Evolutionary conservation across 1,140 invertebrate species (phyloP).

Genomic region (Brachionus koreanus): DNA sequence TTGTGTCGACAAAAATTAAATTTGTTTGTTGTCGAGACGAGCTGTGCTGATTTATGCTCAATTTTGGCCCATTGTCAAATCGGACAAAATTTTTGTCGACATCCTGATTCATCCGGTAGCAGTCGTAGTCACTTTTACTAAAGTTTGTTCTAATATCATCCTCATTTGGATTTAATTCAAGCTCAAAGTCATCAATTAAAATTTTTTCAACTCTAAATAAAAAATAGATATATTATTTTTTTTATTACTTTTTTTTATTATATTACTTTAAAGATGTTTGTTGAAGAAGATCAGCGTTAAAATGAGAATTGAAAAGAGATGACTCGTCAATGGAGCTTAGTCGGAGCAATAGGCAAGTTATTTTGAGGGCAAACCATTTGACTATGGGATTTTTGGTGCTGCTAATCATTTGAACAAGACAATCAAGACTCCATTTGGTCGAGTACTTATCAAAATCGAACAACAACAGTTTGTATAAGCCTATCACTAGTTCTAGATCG

Average conservation of each 20-base stretch:
- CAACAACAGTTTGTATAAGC: neutral
- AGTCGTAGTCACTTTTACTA: neutral
- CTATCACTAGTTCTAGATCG: neutral
- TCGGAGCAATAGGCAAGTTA: neutral
- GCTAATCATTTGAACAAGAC: neutral
- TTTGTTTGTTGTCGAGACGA: neutral
- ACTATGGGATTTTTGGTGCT: neutral
- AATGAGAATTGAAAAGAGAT: neutral
- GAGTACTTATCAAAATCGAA: conserved; percentile 28
- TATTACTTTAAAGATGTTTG: neutral
- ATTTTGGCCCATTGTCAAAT: conserved; percentile 13
- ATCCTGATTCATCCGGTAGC: neutral
- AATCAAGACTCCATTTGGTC: conserved; percentile 9
- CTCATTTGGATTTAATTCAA: conserved; percentile 7
- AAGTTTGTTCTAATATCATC: neutral
- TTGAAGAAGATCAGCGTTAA: neutral
- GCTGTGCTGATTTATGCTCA: neutral
- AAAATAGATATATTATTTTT: neutral
- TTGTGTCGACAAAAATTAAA: neutral
- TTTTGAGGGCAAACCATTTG: conserved; percentile 26
- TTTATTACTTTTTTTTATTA: neutral
- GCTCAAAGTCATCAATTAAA: neutral
- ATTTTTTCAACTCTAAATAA: neutral
- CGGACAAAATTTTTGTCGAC: neutral
- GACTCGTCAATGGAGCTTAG: neutral